Evolutionary conservation across 2,797 vertebrate genomes (phyloP).

Genomic region (Fratercula arctica): DNA sequence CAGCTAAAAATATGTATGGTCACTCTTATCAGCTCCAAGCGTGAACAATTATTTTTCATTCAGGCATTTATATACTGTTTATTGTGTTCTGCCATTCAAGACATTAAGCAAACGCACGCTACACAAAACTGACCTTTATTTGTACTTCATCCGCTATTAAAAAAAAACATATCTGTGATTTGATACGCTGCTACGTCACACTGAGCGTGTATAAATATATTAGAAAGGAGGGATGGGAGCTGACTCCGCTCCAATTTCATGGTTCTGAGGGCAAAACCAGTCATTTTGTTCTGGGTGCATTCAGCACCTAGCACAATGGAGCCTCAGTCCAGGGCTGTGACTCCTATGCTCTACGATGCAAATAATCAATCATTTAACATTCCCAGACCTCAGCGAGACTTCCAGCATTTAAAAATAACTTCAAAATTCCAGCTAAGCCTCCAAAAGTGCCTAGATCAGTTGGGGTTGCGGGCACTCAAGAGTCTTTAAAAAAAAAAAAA

Average conservation of each 20-base stretch:
- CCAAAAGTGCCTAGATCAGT: not conserved
- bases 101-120: not conserved
- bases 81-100: not conserved
- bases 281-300: slow-evolving; percentile 13
- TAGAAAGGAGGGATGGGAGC: not conserved
- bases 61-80: not conserved
- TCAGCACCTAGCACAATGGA: slow-evolving; percentile 51
- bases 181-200: not conserved
- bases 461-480: not conserved
- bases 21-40: not conserved
- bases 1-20: not conserved
- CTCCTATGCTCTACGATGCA: not conserved
- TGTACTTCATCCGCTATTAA: not conserved
- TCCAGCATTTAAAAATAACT: slow-evolving; percentile 51
- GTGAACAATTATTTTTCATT: not conserved
- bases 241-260: not conserved
- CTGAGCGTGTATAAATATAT: not conserved
- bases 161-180: not conserved
- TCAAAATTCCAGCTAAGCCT: not conserved
- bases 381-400: slow-evolving; percentile 27
- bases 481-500: not conserved
- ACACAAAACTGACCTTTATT: not conserved
- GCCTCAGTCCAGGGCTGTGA: slow-evolving; percentile 5
- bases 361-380: slow-evolving; percentile 48
- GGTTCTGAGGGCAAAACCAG: not conserved